These are phyloP conservation scores for Thunnus maccoyii DNA, from an alignment of 2,113 vertebrate genomes.

Conservation along the genomic window DNA sequence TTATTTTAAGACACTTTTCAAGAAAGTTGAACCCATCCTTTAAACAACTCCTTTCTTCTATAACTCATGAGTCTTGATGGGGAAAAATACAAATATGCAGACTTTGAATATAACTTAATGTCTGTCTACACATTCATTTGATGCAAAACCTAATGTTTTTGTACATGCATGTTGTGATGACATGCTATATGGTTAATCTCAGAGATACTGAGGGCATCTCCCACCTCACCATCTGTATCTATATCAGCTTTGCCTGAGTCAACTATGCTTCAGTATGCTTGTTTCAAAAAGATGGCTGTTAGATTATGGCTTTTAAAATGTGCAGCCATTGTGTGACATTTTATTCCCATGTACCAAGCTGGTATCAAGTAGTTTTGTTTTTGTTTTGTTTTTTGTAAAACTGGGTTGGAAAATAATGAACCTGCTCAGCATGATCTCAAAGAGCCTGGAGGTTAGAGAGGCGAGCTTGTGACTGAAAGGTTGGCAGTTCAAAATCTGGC, in stretches of 20 bases:
- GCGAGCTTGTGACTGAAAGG: slow-evolving; percentile 27
- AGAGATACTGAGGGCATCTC: neutral
- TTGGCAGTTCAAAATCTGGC: slow-evolving; percentile 26
- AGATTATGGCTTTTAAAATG: neutral
- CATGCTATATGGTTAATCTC: neutral
- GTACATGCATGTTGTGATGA: neutral
- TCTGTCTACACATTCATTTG: neutral
- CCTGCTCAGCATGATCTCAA: slow-evolving; percentile 40
- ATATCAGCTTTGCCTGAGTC: neutral
- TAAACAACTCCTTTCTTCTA: too few species aligned
- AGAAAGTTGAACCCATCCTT: too few species aligned
- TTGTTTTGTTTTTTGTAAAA: slow-evolving; percentile 5
- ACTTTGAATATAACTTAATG: neutral
- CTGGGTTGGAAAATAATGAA: slow-evolving; percentile 56
- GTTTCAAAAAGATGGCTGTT: neutral
- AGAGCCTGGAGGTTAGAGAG: slow-evolving; percentile 35
- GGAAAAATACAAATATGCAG: slow-evolving; percentile 6
- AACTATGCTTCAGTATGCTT: neutral
- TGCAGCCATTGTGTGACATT: slow-evolving; percentile 40
- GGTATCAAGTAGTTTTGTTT: slow-evolving; percentile 1
- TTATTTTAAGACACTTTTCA: too few species aligned
- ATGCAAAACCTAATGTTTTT: neutral
- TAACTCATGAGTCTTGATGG: neutral
- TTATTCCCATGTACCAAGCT: slow-evolving; percentile 40
- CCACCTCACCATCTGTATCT: neutral